Base-by-base conservation (phyloP, 2,888 invertebrate genomes). In the Zygothrica quintamaculata region DNA sequence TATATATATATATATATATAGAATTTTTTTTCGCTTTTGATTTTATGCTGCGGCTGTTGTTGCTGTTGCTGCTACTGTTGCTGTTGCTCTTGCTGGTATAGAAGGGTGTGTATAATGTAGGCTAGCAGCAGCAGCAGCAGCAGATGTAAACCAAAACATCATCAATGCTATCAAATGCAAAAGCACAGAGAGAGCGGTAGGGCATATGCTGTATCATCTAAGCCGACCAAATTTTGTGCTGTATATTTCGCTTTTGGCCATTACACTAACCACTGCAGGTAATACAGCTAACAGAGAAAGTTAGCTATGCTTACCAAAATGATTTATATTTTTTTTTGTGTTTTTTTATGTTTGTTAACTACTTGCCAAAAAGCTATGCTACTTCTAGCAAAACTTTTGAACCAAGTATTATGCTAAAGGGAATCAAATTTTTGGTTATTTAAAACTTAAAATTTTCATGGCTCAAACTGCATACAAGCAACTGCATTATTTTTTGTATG, bases 131-230 rank as follows among this genome's bases (percentile, higher is more conserved):
- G 44, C 37, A 5, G 12, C 40, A 46, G 40, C 36, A 67, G 33
- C 75, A 86, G 73, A 68, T 55, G 67, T 55, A 76, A 71, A 57
- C 67, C 67, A 65, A 84, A 87, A 74, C 81, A 84, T 82, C 81
- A 71, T 65, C 80, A 85, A 68, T 85, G 74, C 66, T 52, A 58
- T 69, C 62, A 81, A 84, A 74, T 57, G 44, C 48, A 58, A 40
- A 61, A 26, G 3, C 12, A 13, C 3, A 2, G 1, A 9, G 13
- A 22, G 34, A 3, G 12, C 3, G 8, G 34, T 18, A 47, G 36
- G 3, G 6, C 33, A 15, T 11, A n/a, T 29, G 25, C 12, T 44
- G 43, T 12, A 29, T 33, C 43, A 43, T 25, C 51, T 70, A 56
- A 75, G 39, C 56, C 40, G 7, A 37, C 39, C n/a, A 42, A n/a